These are phyloP conservation scores for Nebria ingens DNA, from an alignment of 1,140 invertebrate species.

Conservation along the genomic window DNA sequence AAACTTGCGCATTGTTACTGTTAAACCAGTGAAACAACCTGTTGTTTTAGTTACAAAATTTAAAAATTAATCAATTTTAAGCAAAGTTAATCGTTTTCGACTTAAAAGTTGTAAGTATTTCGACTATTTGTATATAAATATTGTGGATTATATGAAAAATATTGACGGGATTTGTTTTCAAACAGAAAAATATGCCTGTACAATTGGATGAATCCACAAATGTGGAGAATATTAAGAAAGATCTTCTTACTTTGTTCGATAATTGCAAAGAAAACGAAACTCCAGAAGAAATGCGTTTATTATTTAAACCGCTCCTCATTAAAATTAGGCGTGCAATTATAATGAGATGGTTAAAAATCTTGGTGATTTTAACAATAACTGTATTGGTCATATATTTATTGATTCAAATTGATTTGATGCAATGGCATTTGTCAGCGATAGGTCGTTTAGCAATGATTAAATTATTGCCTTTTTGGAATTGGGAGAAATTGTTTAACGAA, in stretches of 20 bases:
- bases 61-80: too few relatives aligned
- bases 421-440: slow-evolving; percentile 48
- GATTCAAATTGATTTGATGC: slow-evolving; percentile 35
- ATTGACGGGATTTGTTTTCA: too few relatives aligned
- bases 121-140: too few relatives aligned
- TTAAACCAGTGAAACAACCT: too few relatives aligned
- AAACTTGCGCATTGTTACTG: too few relatives aligned
- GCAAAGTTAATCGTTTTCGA: too few relatives aligned
- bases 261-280: slow-evolving; percentile 58
- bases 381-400: slow-evolving; percentile 36
- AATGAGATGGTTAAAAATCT: background rate
- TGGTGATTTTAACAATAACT: slow-evolving; percentile 17
- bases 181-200: too few relatives aligned
- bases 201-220: background rate
- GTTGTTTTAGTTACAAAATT: too few relatives aligned
- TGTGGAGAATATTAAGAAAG: slow-evolving; percentile 38
- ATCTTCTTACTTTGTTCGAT: slow-evolving; percentile 47
- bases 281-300: slow-evolving; percentile 54
- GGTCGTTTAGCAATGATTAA: slow-evolving; percentile 53
- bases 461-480: slow-evolving; percentile 66
- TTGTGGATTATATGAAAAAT: too few relatives aligned
- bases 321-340: background rate
- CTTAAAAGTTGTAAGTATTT: too few relatives aligned
- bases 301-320: slow-evolving; percentile 50
- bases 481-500: slow-evolving; percentile 65